Base-by-base conservation (phyloP, 35 echinoderm and acorn worm genomes). In the Ptychodera flava region DNA sequence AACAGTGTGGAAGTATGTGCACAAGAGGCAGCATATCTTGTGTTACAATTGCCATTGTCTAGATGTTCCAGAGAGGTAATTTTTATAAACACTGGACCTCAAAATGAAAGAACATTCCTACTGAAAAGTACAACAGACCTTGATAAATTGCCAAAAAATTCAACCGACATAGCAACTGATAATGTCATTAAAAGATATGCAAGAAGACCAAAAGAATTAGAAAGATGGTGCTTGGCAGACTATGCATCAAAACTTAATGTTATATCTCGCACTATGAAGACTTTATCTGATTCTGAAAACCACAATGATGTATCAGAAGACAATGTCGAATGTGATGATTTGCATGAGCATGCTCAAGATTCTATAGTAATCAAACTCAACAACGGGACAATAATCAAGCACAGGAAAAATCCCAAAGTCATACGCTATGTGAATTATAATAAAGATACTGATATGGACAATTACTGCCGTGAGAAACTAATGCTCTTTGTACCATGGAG, bases 1-100 rank as follows among this genome's bases (percentile, higher is more conserved):
- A 93, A 93, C 45, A 45, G 81, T 93, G 88, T 90, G 36, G 91
- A 93, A 86, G 34, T 93, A 34, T 77, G 91, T 93, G 91, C 91
- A 36, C 91, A 93, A 86, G 91, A 93, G 38, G 91, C 87, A 83
- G 88, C 53, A 0, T 93, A 93, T 79, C 38, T 89, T 0, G 38
- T 89, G 29, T 78, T 93, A 16, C 87, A 89, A 82, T 84, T 93
- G 82, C 78, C 91, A 38, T 34, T 93, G 29, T 82, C 81, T 77
- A 89, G 86, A 36, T 77, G 78, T 31, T 81, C 86, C 32, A 83
- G 90, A 37, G 36, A 85, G 33, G 84, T 93, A 81, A 80, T 93
- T 29, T 93, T 93, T 31, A 93, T 93, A 33, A 90, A 93, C 77
- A 90, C 92, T n/a, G 77, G 33, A 53, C 78, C 84, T 0, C 79